A percentile compares a stretch with the other conserved stretches of the same genome.
phyloP scores from a whole-genome alignment of 1,140 invertebrate species.

The Ips nitidus region DNA sequence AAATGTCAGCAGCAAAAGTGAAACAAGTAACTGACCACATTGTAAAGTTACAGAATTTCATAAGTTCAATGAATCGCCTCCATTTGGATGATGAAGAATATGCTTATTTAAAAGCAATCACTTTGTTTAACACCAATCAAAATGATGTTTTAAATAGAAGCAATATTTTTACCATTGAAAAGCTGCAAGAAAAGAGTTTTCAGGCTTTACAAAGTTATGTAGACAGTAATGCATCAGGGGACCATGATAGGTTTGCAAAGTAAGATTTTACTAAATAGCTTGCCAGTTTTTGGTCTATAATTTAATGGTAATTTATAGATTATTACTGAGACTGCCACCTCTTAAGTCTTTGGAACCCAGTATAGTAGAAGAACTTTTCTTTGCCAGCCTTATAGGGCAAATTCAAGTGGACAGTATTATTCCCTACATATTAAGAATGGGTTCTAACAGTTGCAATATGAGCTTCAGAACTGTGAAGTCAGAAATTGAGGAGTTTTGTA shows the following conservation, averaged over 20 bases:
- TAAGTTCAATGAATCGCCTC: slow-evolving; percentile 72
- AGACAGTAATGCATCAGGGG: slow-evolving; percentile 53
- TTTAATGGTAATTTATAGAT: slow-evolving; percentile 37
- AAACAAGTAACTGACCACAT: slow-evolving; percentile 81
- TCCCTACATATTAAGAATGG: slow-evolving; percentile 87
- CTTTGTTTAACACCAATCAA: slow-evolving; percentile 72
- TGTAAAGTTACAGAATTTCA: slow-evolving; percentile 79
- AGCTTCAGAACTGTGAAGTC: slow-evolving; percentile 44
- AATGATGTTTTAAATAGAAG: slow-evolving; percentile 45
- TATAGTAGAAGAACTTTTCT: slow-evolving; percentile 90
- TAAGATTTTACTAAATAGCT: slow-evolving; percentile 31
- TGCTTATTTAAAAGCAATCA: slow-evolving; percentile 86
- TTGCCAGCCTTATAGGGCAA: slow-evolving; percentile 87
- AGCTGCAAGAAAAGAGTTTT: slow-evolving; percentile 73
- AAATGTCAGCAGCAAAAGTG: slow-evolving; percentile 70
- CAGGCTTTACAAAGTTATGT: slow-evolving; percentile 68
- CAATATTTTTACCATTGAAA: slow-evolving; percentile 54
- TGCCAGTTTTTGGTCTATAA: background rate
- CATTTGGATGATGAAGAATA: slow-evolving; percentile 82
- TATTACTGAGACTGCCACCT: slow-evolving; percentile 73
- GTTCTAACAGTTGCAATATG: slow-evolving; percentile 37
- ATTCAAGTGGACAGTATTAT: slow-evolving; percentile 91
- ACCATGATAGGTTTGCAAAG: slow-evolving; percentile 65
- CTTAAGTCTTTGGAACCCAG: slow-evolving; percentile 75
- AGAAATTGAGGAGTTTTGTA: slow-evolving; percentile 49